Base-by-base conservation (phyloP, 2,888 invertebrate genomes). In the Apotomis betuletana region DNA sequence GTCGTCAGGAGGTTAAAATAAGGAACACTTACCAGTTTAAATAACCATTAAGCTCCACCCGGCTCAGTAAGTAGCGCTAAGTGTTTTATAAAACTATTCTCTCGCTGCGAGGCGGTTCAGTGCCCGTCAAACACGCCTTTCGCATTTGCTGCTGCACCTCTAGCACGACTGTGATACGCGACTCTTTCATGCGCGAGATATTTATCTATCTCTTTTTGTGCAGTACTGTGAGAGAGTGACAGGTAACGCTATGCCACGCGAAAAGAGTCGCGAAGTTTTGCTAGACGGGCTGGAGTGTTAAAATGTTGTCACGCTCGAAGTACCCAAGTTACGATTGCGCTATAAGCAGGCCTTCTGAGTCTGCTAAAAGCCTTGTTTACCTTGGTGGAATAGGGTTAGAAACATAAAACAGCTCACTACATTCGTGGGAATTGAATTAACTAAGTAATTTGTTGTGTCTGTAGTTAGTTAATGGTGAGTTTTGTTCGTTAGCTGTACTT, bases 11-110 rank as follows among this genome's bases (percentile, higher is more conserved):
- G n/a, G n/a, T n/a, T n/a, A n/a, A n/a, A n/a, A n/a, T n/a, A n/a
- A n/a, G n/a, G n/a, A n/a, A 41, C 10, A 64, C 27, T 13, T 10
- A 38, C 54, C 12, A 64, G 13, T 61, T 61, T 36, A 57, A 57
- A 57, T 36, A 38, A 36, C 38, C 38, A 58, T 12, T 58, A 38
- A 5, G 57, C 38, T 12, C n/a, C 8, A 65, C 27, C 55, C 46
- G 46, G n/a, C 13, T 12, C 12, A 12, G n/a, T 55, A 55, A 65
- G 55, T 57, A 6, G 38, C 54, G 8, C 41, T 65, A 65, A 65
- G 65, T 65, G 55, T 64, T 64, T 27, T 57, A 46, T 65, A 65
- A 65, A 65, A 65, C 65, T 65, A 65, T 64, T 64, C 12, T 27
- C 65, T 36, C 65, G 44, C 13, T 55, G 46, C 55, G 65, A 55